These are phyloP conservation scores for Chaunax sp. DNA, from an alignment of 2,797 vertebrate genomes.

Conservation along the genomic window DNA sequence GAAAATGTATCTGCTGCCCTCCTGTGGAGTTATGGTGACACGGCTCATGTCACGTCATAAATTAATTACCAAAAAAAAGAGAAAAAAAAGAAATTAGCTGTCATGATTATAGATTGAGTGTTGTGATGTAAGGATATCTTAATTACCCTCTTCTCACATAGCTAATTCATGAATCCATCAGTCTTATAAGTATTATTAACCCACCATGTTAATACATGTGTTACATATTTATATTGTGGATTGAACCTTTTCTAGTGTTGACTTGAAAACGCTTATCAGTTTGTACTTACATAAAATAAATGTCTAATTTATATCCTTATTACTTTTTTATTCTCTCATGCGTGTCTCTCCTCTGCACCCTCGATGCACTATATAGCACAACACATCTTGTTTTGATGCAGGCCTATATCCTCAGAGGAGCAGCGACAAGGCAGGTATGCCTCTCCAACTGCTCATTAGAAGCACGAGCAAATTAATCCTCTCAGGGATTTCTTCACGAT, in stretches of 20 bases:
- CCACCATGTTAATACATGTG: not conserved
- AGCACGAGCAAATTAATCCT: constrained; percentile 75
- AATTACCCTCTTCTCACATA: not conserved
- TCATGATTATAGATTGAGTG: not conserved
- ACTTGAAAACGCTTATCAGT: too few species aligned
- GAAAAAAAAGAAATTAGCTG: not conserved
- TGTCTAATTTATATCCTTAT: too few species aligned
- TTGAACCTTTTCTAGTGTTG: not conserved
- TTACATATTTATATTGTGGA: not conserved
- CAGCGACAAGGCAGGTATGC: constrained; percentile 55
- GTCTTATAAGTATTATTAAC: not conserved
- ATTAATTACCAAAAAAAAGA: not conserved
- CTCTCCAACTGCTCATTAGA: constrained; percentile 74
- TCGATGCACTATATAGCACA: constrained; percentile 30
- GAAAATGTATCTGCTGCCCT: constrained; percentile 73
- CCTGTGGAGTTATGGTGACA: constrained; percentile 63
- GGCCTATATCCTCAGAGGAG: constrained; percentile 68
- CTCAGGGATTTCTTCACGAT: constrained; percentile 60
- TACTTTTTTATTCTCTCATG: not conserved
- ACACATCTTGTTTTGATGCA: constrained; percentile 64
- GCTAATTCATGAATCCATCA: not conserved
- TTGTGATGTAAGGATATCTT: not conserved
- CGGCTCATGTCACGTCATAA: not conserved
- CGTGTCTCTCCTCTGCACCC: not conserved
- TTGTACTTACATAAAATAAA: too few species aligned